Evolutionary conservation across 2,797 vertebrate genomes (phyloP), one percentile per base, ranked within the genome.

Genomic region (Cynopterus sphinx): DNA sequence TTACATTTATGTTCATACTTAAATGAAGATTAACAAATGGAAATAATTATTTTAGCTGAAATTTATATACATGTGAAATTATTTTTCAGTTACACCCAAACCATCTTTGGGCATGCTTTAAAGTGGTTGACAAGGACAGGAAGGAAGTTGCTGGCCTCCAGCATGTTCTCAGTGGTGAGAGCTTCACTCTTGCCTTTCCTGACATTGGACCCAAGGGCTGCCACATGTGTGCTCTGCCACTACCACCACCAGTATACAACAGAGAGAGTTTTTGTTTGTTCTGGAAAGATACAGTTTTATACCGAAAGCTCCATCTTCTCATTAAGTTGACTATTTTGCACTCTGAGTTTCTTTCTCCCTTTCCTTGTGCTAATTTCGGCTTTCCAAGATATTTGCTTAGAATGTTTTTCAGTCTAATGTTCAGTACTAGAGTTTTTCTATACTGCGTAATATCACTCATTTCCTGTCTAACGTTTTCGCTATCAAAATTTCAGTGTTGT

Each of bases 381-480:
- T 97, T 97, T 96, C 90, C 85, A 68, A 75, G 78, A 26, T 94
- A 84, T 95, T 97, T 96, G 91, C 67, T 87, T 97, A 96, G 74
- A 97, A 75, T 97, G 96, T 86, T 96, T 98, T 96, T 87, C 77
- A 82, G 49, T 95, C 73, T 97, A 90, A 97, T 96, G 28, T 49
- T 93, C 85, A 95, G 91, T 95, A 59, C 15, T 74, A 89, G 79
- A 51, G 51, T 93, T 98, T 98, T 94, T 96, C 94, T 98, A 33
- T 97, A 95, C 95, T 96, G 89, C 89, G 71, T 94, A 97, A 84
- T 94, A 87, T 96, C 96, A 93, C 96, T 97, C 97, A 97, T 98
- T 98, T 98, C 96, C 97, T 97, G 81, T 94, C 95, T 98, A 98
- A 98, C 87, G 96, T 98, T 98, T 98, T 88, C 53, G 28, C 75